Percentiles rank a stretch among this genome's conserved stretches.
Evolutionary conservation across 1,140 invertebrate species (phyloP).

Genomic region (Pectinophora gossypiella): DNA sequence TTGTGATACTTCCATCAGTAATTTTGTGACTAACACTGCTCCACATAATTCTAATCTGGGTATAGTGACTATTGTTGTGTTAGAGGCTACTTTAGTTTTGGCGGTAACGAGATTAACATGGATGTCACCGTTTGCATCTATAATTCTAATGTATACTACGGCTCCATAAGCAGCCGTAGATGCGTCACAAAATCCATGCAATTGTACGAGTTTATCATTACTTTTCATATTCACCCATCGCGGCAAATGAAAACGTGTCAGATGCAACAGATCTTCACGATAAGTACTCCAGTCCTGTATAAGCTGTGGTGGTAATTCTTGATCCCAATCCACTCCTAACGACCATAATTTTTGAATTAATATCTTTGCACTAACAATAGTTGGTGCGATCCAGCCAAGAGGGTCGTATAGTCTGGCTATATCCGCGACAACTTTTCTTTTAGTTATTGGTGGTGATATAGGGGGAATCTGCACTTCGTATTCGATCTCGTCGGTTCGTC

Average conservation of each 20-base stretch:
- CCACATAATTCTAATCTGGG: slow-evolving; percentile 49
- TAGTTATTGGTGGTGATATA: slow-evolving; percentile 23
- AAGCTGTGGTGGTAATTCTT: slow-evolving; percentile 10
- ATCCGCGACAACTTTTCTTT: slow-evolving; percentile 24
- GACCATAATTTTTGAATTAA: slow-evolving; percentile 42
- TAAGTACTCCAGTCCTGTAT: slow-evolving; percentile 8
- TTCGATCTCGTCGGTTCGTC: no score
- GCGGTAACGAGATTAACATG: slow-evolving; percentile 26
- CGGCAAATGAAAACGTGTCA: slow-evolving; percentile 7
- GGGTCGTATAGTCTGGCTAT: slow-evolving; percentile 39
- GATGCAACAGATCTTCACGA: slow-evolving; percentile 4
- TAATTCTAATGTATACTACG: slow-evolving; percentile 18
- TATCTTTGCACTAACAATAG: slow-evolving; percentile 36
- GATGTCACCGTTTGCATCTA: slow-evolving; percentile 8
- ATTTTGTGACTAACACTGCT: slow-evolving; percentile 28
- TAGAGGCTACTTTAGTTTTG: slow-evolving; percentile 44
- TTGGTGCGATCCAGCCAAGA: slow-evolving; percentile 26
- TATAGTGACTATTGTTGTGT: slow-evolving; percentile 35
- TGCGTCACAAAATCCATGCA: slow-evolving; percentile 16
- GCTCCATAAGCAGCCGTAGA: slow-evolving; percentile 13
- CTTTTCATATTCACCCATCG: slow-evolving; percentile 3
- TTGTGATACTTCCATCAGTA: slow-evolving; percentile 23
- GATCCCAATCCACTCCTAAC: slow-evolving; percentile 27
- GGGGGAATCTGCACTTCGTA: no score
- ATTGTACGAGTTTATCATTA: not conserved